Base-by-base conservation (phyloP, 2,888 invertebrate genomes). In the Lycocerus yunnanus region DNA sequence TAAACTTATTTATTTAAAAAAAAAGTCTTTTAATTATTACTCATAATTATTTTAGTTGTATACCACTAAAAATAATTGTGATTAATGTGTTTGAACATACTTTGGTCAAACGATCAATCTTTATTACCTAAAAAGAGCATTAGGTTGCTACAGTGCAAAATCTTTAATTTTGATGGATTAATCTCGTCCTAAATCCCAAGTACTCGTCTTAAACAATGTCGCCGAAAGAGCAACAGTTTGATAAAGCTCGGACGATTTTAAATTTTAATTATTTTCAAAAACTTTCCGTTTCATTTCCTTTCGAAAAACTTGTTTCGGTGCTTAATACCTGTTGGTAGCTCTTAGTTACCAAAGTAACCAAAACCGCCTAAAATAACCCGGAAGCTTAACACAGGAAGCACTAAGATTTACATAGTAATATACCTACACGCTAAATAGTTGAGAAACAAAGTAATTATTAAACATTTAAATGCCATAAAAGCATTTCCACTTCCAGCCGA, bases 131-230 rank as follows among this genome's bases (percentile, higher is more conserved):
- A 68, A 72, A 72, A 69, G 58, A 68, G 65, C 68, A 69, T 68
- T 72, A 72, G 43, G 68, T 58, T 58, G 63, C 68, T 58, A 63
- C 43, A 43, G 43, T 43, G 68, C 63, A 72, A 72, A 72, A 68
- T 72, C 72, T 68, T 63, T 72, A 72, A 72, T 72, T 72, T 72
- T 72, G 72, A 72, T 72, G 72, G 72, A 72, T 72, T 72, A 72
- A 72, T 72, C 21, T 27, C 15, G 43, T 43, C 43, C 43, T 2
- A 21, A 63, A 63, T 16, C 61, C n/a, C 13, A 20, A 63, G 61
- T 63, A 18, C 18, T 61, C 18, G 61, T 63, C 20, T 63, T 20
- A 13, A 16, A 15, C 43, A 43, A 43, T 43, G 43, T 43, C 43
- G 43, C n/a, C 43, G 43, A 43, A n/a, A 43, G 43, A 43, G 43